Conservation (phyloP, 2,888 invertebrate genomes). For the Pherbina coryleti region DNA sequence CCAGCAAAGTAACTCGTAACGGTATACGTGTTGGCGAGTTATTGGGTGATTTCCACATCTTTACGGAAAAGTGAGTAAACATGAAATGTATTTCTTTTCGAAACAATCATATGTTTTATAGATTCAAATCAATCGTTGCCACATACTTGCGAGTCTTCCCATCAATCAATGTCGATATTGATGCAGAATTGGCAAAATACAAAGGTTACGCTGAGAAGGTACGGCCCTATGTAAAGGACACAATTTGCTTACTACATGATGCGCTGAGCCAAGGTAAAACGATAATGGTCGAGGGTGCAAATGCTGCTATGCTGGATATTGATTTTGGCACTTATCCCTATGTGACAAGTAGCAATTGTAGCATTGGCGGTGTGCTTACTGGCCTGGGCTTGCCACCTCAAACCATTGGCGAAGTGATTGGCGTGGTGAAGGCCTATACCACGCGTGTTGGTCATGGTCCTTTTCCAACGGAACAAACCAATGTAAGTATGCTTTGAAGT, state of each 20-base stretch:
- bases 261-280: conserved; percentile 82
- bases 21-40: conserved; percentile 96
- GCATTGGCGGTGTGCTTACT: conserved; percentile 97
- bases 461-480: conserved; percentile 92
- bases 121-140: conserved; percentile 83
- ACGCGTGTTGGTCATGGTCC: conserved; percentile 98
- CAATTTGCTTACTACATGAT: conserved; percentile 87
- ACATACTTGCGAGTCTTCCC: conserved; percentile 90
- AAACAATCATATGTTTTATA: conserved; percentile 61
- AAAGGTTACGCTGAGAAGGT: conserved; percentile 80
- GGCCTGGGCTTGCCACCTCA: conserved; percentile 93
- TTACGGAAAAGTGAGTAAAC: conserved; percentile 85
- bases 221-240: conserved; percentile 90
- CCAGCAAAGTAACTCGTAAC: conserved; percentile 93
- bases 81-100: neutral
- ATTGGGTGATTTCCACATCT: conserved; percentile 87
- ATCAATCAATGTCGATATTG: conserved; percentile 83
- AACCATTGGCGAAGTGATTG: conserved; percentile 91
- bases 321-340: conserved; percentile 99
- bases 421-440: conserved; percentile 98
- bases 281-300: conserved; percentile 96
- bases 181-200: conserved; percentile 80
- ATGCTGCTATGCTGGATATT: conserved; percentile 98
- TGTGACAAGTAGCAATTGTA: conserved; percentile 99
- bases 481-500: conserved; percentile 80